Percentiles rank a stretch among this genome's conserved stretches.
Evolutionary conservation across 2,888 invertebrate species (phyloP).

Genomic region (Agrotis exclamationis): DNA sequence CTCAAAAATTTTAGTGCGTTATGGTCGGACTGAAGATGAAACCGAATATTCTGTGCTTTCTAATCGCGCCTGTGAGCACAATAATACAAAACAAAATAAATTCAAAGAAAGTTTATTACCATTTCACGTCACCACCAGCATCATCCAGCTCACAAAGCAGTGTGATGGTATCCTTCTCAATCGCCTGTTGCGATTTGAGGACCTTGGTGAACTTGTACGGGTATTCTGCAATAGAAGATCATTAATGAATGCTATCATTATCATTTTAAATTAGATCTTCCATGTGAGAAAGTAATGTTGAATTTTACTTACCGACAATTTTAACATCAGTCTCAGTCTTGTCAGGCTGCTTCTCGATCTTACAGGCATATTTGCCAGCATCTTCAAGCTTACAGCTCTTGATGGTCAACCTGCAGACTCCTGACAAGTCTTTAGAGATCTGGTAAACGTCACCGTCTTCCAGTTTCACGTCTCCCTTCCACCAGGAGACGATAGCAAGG

Average conservation of each 20-base stretch:
- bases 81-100: too few relatives aligned
- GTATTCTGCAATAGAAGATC: constrained; percentile 93
- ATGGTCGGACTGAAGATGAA: too few relatives aligned
- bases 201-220: constrained; percentile 98
- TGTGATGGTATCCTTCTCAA: constrained; percentile 98
- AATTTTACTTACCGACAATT: constrained; percentile 92
- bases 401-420: constrained; percentile 96
- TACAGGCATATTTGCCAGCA: constrained; percentile 97
- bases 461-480: constrained; percentile 95
- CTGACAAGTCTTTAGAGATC: constrained; percentile 98
- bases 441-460: constrained; percentile 95
- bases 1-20: too few relatives aligned
- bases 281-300: background rate
- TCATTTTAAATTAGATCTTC: background rate
- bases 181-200: constrained; percentile 97
- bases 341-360: constrained; percentile 96
- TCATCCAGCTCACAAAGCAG: constrained; percentile 99
- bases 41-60: too few relatives aligned
- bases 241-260: background rate
- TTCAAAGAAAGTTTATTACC: constrained; percentile 88
- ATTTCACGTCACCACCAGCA: constrained; percentile 98
- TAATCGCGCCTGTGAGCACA: too few relatives aligned
- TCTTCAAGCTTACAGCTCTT: constrained; percentile 96
- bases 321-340: constrained; percentile 95
- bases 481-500: constrained; percentile 98